Evolutionary conservation across 2,888 invertebrate genomes (phyloP).

Genomic region (Agonopterix subpropinquella): DNA sequence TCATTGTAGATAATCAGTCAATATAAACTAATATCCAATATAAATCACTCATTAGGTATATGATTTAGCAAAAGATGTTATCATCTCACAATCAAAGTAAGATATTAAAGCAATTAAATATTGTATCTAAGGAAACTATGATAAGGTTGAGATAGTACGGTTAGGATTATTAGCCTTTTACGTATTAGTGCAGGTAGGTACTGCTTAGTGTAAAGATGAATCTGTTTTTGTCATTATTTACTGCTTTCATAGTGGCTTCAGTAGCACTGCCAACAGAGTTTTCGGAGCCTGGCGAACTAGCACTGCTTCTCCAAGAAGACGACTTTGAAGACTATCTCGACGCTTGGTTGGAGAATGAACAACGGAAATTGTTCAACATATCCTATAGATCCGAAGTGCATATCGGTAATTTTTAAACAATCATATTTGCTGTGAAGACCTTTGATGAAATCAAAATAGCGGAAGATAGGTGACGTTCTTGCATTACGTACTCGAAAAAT

Average conservation of each 20-base stretch:
- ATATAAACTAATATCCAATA: too few relatives aligned
- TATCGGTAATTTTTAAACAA: background rate
- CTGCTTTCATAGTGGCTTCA: slow-evolving; percentile 23
- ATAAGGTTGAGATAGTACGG: background rate
- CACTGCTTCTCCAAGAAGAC: slow-evolving; percentile 52
- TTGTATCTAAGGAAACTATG: too few relatives aligned
- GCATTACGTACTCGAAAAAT: too few relatives aligned
- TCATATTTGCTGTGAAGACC: background rate
- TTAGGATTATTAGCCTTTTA: background rate
- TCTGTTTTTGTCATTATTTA: slow-evolving; percentile 12
- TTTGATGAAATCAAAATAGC: too few relatives aligned
- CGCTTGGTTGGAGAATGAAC: slow-evolving; percentile 47
- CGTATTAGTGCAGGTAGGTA: too few relatives aligned
- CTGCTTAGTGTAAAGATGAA: background rate
- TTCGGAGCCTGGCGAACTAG: slow-evolving; percentile 51
- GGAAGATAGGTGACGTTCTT: too few relatives aligned
- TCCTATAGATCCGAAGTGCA: background rate
- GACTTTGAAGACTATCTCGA: slow-evolving; percentile 67
- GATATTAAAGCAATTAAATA: too few relatives aligned
- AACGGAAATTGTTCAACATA: slow-evolving; percentile 19
- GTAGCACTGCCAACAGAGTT: slow-evolving; percentile 29
- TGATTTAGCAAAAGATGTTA: background rate
- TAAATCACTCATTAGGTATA: too few relatives aligned
- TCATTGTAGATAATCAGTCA: too few relatives aligned
- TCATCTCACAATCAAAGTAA: background rate